Evolutionary conservation across 2,888 invertebrate species (phyloP), one percentile per base, ranked within the genome.

Genomic region (Nephrotoma guestfalica): DNA sequence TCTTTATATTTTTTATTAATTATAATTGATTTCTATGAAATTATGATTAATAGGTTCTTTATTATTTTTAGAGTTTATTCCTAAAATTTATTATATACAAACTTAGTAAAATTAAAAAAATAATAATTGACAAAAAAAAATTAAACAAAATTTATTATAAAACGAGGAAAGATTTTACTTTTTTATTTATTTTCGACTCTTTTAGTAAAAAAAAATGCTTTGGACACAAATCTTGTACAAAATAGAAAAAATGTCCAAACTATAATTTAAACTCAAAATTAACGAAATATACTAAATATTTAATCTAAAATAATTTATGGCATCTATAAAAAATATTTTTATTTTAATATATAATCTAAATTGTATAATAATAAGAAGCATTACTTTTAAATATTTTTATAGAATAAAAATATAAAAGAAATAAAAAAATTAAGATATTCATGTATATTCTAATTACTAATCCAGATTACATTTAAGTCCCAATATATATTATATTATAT

Each of bases 11-110:
- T 83, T 84, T 84, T 41, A 84, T 84, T 84, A 84, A 41, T 84
- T 84, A 42, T 84, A 71, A 71, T 84, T 84, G 41, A 84, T 84
- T 84, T 84, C 84, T 84, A 84, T 84, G 84, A 84, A 84, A 84
- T 84, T 84, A 84, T 84, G 41, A 84, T 84, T 84, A 84, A 41
- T 84, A 84, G 1, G 13, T n/a, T 9, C 7, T n/a, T 42, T 84
- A 84, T 84, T 71, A 71, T 30, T 71, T 71, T 71, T 71, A 71
- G 71, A 71, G 30, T 71, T 71, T 71, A 71, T 71, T 30, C 7
- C 71, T 71, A 71, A 71, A 71, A 71, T 71, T 30, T 30, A 30
- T 30, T 30, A 30, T 30, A 30, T 30, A 30, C 30, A 71, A 30
- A 30, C 9, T 57, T 71, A 71, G 71, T 30, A 71, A 7, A 71